phyloP scores from a whole-genome alignment of 1,140 invertebrate species.

The Anastrepha ludens region DNA sequence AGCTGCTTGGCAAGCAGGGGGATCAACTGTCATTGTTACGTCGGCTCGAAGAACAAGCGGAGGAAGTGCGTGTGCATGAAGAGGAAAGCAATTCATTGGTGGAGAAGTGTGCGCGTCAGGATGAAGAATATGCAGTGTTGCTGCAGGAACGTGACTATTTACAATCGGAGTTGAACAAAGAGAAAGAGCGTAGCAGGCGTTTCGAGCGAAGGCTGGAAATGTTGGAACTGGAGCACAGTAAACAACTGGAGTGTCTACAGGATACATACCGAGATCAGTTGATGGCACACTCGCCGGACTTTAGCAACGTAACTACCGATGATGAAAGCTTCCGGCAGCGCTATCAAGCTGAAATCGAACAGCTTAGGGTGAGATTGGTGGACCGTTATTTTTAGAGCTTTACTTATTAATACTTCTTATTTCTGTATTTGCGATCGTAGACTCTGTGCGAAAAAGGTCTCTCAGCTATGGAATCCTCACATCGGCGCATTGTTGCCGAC shows the following conservation, averaged over 20 bases:
- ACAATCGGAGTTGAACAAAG: constrained; percentile 75
- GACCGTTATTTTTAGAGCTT: background rate
- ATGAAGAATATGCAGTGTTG: constrained; percentile 67
- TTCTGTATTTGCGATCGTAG: constrained; percentile 65
- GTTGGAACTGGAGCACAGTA: constrained; percentile 85
- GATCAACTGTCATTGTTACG: constrained; percentile 58
- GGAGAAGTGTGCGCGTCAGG: constrained; percentile 64
- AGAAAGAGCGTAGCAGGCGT: constrained; percentile 80
- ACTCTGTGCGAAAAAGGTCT: constrained; percentile 90
- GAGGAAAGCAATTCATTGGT: constrained; percentile 60
- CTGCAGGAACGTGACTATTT: constrained; percentile 70
- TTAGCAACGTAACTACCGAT: constrained; percentile 74
- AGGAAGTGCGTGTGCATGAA: constrained; percentile 56
- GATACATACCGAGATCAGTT: constrained; percentile 81
- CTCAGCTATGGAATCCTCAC: constrained; percentile 90
- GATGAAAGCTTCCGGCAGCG: constrained; percentile 82
- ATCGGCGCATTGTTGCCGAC: constrained; percentile 88
- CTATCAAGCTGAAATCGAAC: constrained; percentile 91
- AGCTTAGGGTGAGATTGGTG: constrained; percentile 79
- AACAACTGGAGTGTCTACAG: constrained; percentile 83
- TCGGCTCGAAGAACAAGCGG: constrained; percentile 57
- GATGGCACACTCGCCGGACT: constrained; percentile 61
- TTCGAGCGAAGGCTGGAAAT: constrained; percentile 81
- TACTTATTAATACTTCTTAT: constrained; percentile 13
- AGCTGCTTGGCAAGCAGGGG: constrained; percentile 56